phyloP scores from a whole-genome alignment of 2,888 invertebrate genomes.

The Drosophila mimetica region DNA sequence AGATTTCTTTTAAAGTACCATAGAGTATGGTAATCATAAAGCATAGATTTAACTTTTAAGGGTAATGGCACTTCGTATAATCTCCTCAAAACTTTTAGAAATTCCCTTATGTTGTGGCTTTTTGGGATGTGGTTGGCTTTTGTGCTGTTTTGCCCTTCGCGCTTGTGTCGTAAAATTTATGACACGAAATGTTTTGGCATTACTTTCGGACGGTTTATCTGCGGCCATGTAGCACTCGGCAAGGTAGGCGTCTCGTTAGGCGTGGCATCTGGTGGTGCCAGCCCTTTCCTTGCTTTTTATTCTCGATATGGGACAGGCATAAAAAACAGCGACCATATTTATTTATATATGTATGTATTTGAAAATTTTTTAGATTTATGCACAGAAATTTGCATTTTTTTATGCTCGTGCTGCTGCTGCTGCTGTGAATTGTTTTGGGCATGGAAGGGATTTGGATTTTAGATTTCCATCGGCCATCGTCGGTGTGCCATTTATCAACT shows the following conservation, averaged over 20 bases:
- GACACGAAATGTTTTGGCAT: constrained; percentile 73
- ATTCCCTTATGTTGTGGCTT: constrained; percentile 38
- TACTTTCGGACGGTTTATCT: constrained; percentile 65
- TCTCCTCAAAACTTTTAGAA: not conserved
- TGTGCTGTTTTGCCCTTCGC: constrained; percentile 52
- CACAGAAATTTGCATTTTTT: constrained; percentile 61
- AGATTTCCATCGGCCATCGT: constrained; percentile 49
- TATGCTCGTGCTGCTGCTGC: constrained; percentile 27
- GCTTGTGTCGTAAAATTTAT: constrained; percentile 76
- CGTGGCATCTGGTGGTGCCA: constrained; percentile 55
- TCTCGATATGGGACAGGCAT: constrained; percentile 50
- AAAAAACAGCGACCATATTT: constrained; percentile 53
- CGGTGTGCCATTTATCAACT: constrained; percentile 71
- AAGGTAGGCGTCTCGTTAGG: constrained; percentile 64
- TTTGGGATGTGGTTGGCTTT: constrained; percentile 44
- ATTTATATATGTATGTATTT: constrained; percentile 25
- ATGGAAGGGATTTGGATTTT: constrained; percentile 42
- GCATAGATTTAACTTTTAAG: constrained; percentile 7
- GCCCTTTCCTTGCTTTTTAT: constrained; percentile 15
- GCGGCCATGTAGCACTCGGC: constrained; percentile 37
- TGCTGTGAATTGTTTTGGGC: constrained; percentile 40
- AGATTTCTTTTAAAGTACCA: too few relatives aligned
- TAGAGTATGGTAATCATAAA: too few relatives aligned
- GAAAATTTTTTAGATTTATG: constrained; percentile 76
- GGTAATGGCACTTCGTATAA: constrained; percentile 16